Base-by-base conservation (phyloP, 2,113 vertebrate species). In the Tenrec ecaudatus region DNA sequence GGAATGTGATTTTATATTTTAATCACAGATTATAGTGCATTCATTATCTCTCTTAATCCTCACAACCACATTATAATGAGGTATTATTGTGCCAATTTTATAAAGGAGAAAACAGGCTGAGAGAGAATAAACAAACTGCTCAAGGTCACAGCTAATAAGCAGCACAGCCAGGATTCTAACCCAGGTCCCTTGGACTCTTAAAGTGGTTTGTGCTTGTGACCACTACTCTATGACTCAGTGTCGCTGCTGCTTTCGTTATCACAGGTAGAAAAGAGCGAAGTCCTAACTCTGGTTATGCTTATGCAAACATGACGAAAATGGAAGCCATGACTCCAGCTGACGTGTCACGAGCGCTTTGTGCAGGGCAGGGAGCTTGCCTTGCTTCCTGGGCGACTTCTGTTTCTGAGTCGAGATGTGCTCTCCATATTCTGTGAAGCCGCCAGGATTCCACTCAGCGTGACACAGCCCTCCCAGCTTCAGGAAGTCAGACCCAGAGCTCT, bases 261-360 rank as follows among this genome's bases (percentile, higher is more conserved):
- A 40, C 12, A 1, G 9, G 5, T 33, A 17, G 69, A 6, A 40
- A 66, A 81, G 66, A 91, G 33, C 76, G 9, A 90, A 20, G 22
- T 68, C 27, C 38, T 73, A 57, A 83, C 22, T 84, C 31, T 77
- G 31, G 36, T 25, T 1, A 11, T 60, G n/a, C 17, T 69, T 38
- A 40, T 69, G 75, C n/a, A 83, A 89, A 85, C 58, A 27, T 60
- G 36, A 76, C 77, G 83, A 31, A 20, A 79, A 3, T 11, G 81
- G 43, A 47, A 47, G 43, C 2, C 89, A 93, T 33, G 89, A 92
- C 85, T 76, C 82, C 73, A 89, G 68, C 85, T 88, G 91, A 97
- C 93, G 86, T 96, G 95, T 88, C 60, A 82, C 93, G 96, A 95
- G 93, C 78, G 90, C 95, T 95, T 95, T 92, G 86, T 94, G 86